These are phyloP conservation scores for Anolis apletophallus DNA, from an alignment of 2,797 vertebrate species.

Conservation along the genomic window DNA sequence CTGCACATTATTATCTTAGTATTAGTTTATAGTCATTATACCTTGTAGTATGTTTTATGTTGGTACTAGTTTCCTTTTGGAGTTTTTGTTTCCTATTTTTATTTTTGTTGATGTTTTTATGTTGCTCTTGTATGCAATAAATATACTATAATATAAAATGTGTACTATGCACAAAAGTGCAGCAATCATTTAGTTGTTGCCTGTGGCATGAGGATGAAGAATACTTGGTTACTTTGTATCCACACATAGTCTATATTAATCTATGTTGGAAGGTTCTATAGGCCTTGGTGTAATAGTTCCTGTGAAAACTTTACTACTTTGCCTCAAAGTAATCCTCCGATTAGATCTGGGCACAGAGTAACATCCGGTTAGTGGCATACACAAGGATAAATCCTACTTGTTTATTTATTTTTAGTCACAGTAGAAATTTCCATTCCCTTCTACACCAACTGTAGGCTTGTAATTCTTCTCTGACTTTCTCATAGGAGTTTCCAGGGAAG, in stretches of 20 bases:
- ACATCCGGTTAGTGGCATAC: no score
- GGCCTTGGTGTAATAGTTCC: background rate
- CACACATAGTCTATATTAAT: background rate
- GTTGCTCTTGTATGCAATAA: background rate
- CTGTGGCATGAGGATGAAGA: background rate
- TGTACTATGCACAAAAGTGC: background rate
- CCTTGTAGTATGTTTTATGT: background rate
- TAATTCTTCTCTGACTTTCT: conserved; percentile 23
- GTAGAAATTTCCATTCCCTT: no score
- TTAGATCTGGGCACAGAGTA: background rate
- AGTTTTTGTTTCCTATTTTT: background rate
- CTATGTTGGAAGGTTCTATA: background rate
- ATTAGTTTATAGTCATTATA: background rate
- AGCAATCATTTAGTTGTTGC: background rate
- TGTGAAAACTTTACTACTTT: background rate
- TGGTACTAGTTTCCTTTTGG: background rate
- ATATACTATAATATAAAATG: background rate
- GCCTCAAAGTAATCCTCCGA: background rate
- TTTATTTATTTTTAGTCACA: no score
- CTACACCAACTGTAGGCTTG: no score
- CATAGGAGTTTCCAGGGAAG: conserved; percentile 33
- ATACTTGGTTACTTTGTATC: background rate
- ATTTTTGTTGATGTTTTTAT: background rate
- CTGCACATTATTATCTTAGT: background rate
- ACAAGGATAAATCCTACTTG: no score